Evolutionary conservation across 1,140 invertebrate species (phyloP).

Genomic region (Frieseomelitta varia): DNA sequence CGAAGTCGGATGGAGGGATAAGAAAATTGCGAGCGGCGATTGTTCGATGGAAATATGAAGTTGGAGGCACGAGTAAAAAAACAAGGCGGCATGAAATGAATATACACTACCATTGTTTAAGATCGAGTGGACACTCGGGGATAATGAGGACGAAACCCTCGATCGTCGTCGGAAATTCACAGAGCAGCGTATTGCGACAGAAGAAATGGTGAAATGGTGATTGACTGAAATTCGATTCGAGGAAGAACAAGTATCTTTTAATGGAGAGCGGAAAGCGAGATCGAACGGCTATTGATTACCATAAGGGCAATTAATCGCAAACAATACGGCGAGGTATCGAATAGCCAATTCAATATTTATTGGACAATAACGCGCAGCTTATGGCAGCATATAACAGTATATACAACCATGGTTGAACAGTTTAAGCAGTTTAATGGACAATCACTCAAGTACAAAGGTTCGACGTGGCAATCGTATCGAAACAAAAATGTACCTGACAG

Average conservation of each 20-base stretch:
- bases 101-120: too few species aligned
- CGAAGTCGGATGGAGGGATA: too few species aligned
- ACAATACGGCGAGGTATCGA: background rate
- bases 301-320: conserved; percentile 1
- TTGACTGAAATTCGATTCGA: too few species aligned
- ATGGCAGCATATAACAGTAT: background rate
- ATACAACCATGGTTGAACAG: background rate
- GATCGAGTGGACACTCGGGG: too few species aligned
- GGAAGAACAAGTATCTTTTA: background rate
- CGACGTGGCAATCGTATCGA: background rate
- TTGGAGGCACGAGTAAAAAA: too few species aligned
- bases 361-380: background rate
- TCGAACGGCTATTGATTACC: background rate
- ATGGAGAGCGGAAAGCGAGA: background rate
- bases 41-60: too few species aligned
- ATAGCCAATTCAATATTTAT: conserved; percentile 1
- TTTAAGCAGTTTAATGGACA: conserved; percentile 6
- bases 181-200: too few species aligned
- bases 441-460: conserved; percentile 1
- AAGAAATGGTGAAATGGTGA: too few species aligned
- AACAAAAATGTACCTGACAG: background rate
- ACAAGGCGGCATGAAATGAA: too few species aligned
- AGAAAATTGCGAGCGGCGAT: too few species aligned
- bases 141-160: too few species aligned
- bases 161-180: too few species aligned